Percentiles rank a stretch among this genome's conserved stretches.
Evolutionary conservation across 2,797 vertebrate genomes (phyloP).

Genomic region (Crenichthys baileyi): DNA sequence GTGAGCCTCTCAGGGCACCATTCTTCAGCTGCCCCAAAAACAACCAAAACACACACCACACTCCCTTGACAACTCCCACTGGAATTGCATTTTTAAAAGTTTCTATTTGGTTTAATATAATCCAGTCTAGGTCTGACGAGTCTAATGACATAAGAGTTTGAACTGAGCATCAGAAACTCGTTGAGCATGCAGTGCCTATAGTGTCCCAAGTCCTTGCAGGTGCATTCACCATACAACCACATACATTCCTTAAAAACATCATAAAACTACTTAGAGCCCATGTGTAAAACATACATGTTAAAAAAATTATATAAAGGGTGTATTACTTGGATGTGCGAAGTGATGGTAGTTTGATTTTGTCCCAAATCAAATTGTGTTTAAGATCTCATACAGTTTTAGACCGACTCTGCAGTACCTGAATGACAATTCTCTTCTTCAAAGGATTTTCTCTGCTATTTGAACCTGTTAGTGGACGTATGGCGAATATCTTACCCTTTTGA

Average conservation of each 20-base stretch:
- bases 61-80: too few species aligned
- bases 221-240: too few species aligned
- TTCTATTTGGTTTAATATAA: too few species aligned
- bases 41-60: too few species aligned
- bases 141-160: background rate
- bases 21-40: background rate
- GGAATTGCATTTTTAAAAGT: too few species aligned
- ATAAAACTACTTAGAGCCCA: background rate
- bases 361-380: background rate
- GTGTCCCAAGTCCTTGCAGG: too few species aligned
- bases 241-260: background rate
- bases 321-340: background rate
- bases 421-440: conserved; percentile 93
- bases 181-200: background rate
- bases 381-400: background rate
- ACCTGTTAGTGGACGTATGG: conserved; percentile 87
- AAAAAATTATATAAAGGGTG: background rate
- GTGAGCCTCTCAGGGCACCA: background rate
- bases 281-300: background rate
- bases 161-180: background rate
- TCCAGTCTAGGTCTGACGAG: background rate
- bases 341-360: background rate
- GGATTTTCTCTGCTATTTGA: conserved; percentile 85
- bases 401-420: conserved; percentile 77
- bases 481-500: conserved; percentile 92